phyloP scores from a whole-genome alignment of 2,888 invertebrate genomes.

The Spisula subtruncata region DNA sequence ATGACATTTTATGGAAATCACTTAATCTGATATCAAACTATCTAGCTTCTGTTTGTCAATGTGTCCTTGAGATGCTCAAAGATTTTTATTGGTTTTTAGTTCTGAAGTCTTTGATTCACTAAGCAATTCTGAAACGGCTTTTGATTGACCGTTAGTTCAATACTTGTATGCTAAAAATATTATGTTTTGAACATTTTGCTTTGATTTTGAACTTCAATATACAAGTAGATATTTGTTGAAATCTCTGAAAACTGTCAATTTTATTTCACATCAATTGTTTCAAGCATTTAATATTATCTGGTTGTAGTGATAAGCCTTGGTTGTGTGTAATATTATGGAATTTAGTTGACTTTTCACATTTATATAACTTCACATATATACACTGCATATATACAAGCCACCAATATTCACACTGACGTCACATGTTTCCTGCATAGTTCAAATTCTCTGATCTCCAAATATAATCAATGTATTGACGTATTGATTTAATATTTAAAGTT shows the following conservation, averaged over 20 bases:
- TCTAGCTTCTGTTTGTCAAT: too few species aligned
- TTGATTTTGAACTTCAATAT: too few species aligned
- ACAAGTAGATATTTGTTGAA: too few species aligned
- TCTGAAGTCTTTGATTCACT: too few species aligned
- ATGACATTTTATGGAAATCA: too few species aligned
- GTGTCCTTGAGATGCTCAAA: too few species aligned
- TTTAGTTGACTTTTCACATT: neutral
- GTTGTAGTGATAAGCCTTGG: neutral
- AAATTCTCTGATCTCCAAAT: neutral
- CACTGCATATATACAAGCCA: neutral
- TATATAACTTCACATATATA: neutral
- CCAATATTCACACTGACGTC: neutral
- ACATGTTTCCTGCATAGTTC: neutral
- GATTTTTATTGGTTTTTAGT: too few species aligned
- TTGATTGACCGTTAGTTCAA: too few species aligned
- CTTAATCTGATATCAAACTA: too few species aligned
- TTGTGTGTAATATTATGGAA: neutral
- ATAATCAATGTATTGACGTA: neutral
- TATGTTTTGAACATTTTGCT: too few species aligned
- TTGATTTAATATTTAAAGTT: neutral
- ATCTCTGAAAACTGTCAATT: neutral
- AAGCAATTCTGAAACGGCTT: too few species aligned
- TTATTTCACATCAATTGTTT: neutral
- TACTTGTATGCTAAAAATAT: too few species aligned
- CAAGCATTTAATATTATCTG: neutral